Base-by-base conservation (phyloP, 2,797 vertebrate species). In the Heterohyrax brucei region DNA sequence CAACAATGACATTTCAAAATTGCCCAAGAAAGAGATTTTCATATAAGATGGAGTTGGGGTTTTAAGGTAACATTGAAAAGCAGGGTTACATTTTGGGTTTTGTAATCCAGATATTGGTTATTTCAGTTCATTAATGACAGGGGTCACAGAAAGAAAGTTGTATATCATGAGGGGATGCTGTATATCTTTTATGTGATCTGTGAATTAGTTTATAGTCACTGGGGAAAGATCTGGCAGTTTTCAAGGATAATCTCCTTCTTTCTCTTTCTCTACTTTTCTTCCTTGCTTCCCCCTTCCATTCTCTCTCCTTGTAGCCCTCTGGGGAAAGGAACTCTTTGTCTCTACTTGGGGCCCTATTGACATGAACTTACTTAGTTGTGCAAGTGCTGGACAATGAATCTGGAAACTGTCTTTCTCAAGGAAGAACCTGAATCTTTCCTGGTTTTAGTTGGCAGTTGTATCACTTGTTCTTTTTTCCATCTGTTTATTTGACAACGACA, bases 1-100 rank as follows among this genome's bases (percentile, higher is more conserved):
- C 4, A 53, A 73, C 81, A 93, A 72, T 62, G 33, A 84, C 81
- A 85, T 87, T 94, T 93, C 89, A 84, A 83, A 96, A 92, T 88
- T n/a, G 24, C 73, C 44, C 48, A 18, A 90, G 61, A 77, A 22
- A 89, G 59, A 90, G 77, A 30, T 75, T 12, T 83, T 80, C 33
- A 44, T 78, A 50, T 89, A 84, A 3, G 33, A 2, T 22, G 2
- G 10, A 72, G 16, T 21, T 33, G 75, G 88, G 44, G 39, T 56
- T 86, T 89, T 79, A 91, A 66, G 14, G 61, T 77, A 61, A 44
- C 66, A 2, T 13, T 81, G 44, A 93, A 75, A 70, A 85, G 13
- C 5, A 83, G 3, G 21, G 73, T 85, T 30, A 61, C 28, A 22
- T 89, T 72, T 93, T 61, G 68, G 80, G 87, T 70, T 85, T 85